Percentiles rank a stretch among this genome's conserved stretches.
Evolutionary conservation across 2,888 invertebrate species (phyloP).

Genomic region (Chrysolina oricalcia): DNA sequence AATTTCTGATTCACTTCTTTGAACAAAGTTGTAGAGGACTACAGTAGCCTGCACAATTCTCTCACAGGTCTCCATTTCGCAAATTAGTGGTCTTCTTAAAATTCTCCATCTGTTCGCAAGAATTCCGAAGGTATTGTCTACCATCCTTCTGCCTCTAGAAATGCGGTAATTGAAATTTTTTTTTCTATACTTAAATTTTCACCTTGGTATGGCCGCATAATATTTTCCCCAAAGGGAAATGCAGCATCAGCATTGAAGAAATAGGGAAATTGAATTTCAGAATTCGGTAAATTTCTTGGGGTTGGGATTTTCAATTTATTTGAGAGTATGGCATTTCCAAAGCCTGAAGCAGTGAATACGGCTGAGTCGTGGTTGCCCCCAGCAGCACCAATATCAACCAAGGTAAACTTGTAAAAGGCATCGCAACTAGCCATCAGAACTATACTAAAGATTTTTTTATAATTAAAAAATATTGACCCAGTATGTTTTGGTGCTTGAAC

Average conservation of each 20-base stretch:
- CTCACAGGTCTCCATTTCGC: slow-evolving; percentile 19
- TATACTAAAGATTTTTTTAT: slow-evolving; percentile 28
- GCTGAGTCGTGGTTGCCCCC: not conserved
- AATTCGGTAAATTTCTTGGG: not conserved
- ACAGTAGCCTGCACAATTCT: slow-evolving; percentile 24
- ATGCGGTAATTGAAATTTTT: slow-evolving; percentile 34
- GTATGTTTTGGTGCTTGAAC: slow-evolving; percentile 2
- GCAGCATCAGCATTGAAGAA: slow-evolving; percentile 31
- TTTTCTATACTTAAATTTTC: slow-evolving; percentile 14
- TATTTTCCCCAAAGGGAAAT: slow-evolving; percentile 23
- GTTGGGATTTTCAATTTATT: slow-evolving; percentile 31
- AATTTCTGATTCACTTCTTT: not conserved
- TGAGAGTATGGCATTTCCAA: slow-evolving; percentile 23
- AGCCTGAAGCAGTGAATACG: slow-evolving; percentile 22
- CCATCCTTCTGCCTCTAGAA: slow-evolving; percentile 20
- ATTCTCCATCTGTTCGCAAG: slow-evolving; percentile 32
- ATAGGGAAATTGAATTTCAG: slow-evolving; percentile 24
- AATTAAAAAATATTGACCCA: slow-evolving; percentile 18
- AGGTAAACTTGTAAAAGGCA: slow-evolving; percentile 3
- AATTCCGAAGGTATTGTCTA: slow-evolving; percentile 33
- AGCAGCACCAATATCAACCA: too few relatives aligned
- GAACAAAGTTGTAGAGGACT: not conserved
- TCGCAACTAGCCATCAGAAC: slow-evolving; percentile 19
- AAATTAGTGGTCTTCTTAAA: slow-evolving; percentile 28
- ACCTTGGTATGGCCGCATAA: slow-evolving; percentile 36